Evolutionary conservation across 2,113 vertebrate species (phyloP).

Genomic region (Variabilichromis moorii): DNA sequence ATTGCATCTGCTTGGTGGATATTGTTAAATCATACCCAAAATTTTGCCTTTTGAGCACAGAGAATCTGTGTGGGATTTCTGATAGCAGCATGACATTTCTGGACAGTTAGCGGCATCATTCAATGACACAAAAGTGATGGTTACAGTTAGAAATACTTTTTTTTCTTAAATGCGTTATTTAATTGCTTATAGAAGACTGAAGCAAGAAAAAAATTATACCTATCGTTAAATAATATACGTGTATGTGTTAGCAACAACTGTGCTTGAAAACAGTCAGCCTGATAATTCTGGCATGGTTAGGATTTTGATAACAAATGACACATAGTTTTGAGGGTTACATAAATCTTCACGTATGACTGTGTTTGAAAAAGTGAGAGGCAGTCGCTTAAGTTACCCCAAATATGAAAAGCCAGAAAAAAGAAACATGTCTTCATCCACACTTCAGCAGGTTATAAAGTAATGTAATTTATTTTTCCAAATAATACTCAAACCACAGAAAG

Average conservation of each 20-base stretch:
- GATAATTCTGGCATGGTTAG: background rate
- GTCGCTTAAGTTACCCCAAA: conserved; percentile 16
- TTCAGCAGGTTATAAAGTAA: conserved; percentile 27
- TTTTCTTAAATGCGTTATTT: background rate
- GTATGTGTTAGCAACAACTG: background rate
- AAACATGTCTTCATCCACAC: conserved; percentile 13
- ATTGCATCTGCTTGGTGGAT: conserved; percentile 12
- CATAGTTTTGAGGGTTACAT: background rate
- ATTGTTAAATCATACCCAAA: conserved; percentile 35
- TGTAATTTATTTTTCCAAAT: conserved; percentile 52
- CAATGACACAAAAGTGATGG: background rate
- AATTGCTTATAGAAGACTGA: background rate
- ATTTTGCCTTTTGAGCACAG: background rate
- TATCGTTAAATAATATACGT: background rate
- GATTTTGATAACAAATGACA: background rate
- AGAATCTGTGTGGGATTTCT: conserved; percentile 16
- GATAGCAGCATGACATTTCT: background rate
- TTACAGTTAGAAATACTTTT: background rate
- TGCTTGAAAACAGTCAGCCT: background rate
- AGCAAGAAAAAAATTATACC: background rate
- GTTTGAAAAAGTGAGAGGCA: conserved; percentile 7
- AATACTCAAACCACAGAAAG: conserved; percentile 51
- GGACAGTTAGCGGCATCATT: background rate
- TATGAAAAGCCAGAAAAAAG: conserved; percentile 40
- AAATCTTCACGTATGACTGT: background rate